phyloP scores from a whole-genome alignment of 2,113 vertebrate genomes.

The Oryzias javanicus region DNA sequence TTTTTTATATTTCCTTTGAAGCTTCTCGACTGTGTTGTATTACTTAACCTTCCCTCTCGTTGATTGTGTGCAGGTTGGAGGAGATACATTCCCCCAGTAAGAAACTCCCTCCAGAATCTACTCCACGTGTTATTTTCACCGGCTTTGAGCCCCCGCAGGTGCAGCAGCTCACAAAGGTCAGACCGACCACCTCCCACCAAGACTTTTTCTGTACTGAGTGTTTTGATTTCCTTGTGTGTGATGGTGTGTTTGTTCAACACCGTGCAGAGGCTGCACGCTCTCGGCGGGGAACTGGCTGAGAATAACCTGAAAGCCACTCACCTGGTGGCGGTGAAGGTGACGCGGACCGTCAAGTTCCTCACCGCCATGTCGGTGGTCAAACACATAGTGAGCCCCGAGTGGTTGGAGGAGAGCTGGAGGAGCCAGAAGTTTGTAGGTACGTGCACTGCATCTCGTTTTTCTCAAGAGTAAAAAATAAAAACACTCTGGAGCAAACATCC shows the following conservation, averaged over 20 bases:
- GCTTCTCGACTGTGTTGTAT: no score
- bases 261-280: conserved; percentile 86
- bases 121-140: conserved; percentile 90
- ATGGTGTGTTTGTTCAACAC: not conserved
- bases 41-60: no score
- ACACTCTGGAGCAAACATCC: no score
- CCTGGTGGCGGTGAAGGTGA: conserved; percentile 91
- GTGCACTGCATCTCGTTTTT: not conserved
- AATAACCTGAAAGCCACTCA: conserved; percentile 89
- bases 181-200: no score
- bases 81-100: conserved; percentile 87
- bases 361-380: conserved; percentile 92
- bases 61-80: conserved; percentile 80
- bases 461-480: no score
- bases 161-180: conserved; percentile 93
- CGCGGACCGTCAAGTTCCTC: conserved; percentile 94
- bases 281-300: conserved; percentile 91
- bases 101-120: conserved; percentile 87
- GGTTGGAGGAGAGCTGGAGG: conserved; percentile 96
- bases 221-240: not conserved
- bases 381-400: conserved; percentile 91
- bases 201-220: not conserved
- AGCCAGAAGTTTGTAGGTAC: conserved; percentile 84
- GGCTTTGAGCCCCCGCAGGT: conserved; percentile 91
- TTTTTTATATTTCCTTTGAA: no score